A percentile compares a stretch with the other conserved stretches of the same genome.
These are phyloP conservation scores for Forbesichthys agassizii DNA, from an alignment of 2,113 vertebrate genomes.

Conservation along the genomic window DNA sequence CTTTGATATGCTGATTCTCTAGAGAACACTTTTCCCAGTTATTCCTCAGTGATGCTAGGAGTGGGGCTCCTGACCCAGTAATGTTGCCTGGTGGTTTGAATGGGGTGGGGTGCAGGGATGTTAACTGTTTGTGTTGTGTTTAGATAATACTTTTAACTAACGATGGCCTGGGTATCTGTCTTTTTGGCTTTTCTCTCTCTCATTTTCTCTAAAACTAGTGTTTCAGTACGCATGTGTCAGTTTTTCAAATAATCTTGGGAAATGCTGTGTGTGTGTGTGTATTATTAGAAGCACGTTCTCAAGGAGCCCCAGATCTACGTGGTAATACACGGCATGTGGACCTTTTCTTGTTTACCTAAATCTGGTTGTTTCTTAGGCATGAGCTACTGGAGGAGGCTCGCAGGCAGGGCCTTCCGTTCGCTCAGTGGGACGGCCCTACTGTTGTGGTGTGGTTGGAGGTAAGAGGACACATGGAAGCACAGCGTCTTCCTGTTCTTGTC, in stretches of 20 bases:
- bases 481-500: background rate
- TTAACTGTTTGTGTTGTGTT: constrained; percentile 3
- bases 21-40: too few species aligned
- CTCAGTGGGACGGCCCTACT: constrained; percentile 96
- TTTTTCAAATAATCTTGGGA: background rate
- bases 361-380: constrained; percentile 67
- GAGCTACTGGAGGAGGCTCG: constrained; percentile 96
- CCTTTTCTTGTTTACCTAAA: constrained; percentile 1
- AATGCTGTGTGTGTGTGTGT: constrained; percentile 10
- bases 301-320: background rate
- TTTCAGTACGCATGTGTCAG: constrained; percentile 46
- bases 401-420: constrained; percentile 91
- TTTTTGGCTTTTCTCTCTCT: constrained; percentile 9
- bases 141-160: background rate
- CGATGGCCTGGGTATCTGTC: background rate
- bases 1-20: background rate
- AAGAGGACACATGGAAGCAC: constrained; percentile 1
- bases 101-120: background rate
- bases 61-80: too few species aligned
- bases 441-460: constrained; percentile 98
- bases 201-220: constrained; percentile 30
- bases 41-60: too few species aligned
- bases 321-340: background rate
- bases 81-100: background rate
- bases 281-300: background rate